Evolutionary conservation across 2,888 invertebrate genomes (phyloP), one percentile per base, ranked within the genome.

Genomic region (Heliconius ismenius): DNA sequence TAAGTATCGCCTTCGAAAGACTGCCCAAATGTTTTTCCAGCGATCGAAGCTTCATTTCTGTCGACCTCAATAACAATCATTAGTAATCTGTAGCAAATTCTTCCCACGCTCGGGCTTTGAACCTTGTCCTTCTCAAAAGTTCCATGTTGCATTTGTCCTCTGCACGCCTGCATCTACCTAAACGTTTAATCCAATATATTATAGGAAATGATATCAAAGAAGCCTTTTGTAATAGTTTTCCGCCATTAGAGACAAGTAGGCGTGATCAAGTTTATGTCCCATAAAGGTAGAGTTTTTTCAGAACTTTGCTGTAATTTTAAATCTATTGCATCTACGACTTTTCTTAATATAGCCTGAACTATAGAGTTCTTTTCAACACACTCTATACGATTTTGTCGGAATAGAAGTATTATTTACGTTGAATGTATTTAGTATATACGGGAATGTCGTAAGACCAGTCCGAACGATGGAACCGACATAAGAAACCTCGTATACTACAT

Each of bases 371-470:
- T 67, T 39, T 39, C 24, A 15, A 36, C 39, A 60, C 24, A 62
- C 32, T n/a, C 18, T 21, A 7, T 36, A 10, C 3, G n/a, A 32
- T 32, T 72, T 39, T 54, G 18, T 54, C 39, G 49, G 73, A 73
- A 54, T 75, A 73, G 73, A 77, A 75, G 49, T 70, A 64, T 75
- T 75, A 43, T 73, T 78, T 54, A 82, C 81, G 83, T 82, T 58
- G n/a, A n/a, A 58, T 81, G 84, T 82, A 67, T 67, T 67, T 39
- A 83, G 84, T 81, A 83, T 85, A 84, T 83, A 81, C 81, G 88
- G 88, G 92, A 92, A 92, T 92, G 92, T 86, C 82, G 92, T 86
- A 85, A 83, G 86, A 91, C 91, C 86, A 89, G 91, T 92, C 87
- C 80, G 82, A 81, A 81, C 85, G 84, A 85, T 84, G 83, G 86